These are phyloP conservation scores for Nezara viridula DNA, from an alignment of 2,888 invertebrate genomes.

Conservation along the genomic window DNA sequence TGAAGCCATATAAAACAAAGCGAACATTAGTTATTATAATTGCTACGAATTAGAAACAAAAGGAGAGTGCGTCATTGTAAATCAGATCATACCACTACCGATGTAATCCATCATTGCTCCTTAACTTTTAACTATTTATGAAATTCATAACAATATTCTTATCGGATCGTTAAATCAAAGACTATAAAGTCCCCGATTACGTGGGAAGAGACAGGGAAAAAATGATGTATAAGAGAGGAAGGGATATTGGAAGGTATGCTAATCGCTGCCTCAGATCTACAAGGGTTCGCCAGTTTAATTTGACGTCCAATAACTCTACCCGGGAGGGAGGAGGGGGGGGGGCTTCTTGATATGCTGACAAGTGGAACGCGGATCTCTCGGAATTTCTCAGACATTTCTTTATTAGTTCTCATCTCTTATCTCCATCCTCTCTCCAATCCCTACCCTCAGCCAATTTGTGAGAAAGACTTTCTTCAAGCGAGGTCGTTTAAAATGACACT, in stretches of 20 bases:
- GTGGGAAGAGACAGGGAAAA: conserved; percentile 2
- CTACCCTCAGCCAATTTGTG: conserved; percentile 28
- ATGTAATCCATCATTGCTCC: background rate
- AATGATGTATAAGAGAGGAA: background rate
- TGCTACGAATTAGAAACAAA: too few relatives aligned
- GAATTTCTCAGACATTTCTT: conserved; percentile 47
- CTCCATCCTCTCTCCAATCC: conserved; percentile 6
- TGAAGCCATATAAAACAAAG: too few relatives aligned
- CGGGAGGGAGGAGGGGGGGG: background rate
- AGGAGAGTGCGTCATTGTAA: too few relatives aligned
- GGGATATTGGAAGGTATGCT: conserved; percentile 35
- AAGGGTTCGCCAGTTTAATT: conserved; percentile 46
- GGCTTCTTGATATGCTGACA: conserved; percentile 39
- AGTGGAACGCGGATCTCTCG: conserved; percentile 36
- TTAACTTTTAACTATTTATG: background rate
- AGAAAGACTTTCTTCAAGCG: conserved; percentile 26
- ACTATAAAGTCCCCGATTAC: background rate
- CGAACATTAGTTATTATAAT: too few relatives aligned
- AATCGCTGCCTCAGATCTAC: conserved; percentile 20
- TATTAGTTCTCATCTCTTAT: conserved; percentile 51
- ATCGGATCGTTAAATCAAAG: background rate
- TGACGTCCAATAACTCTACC: conserved; percentile 37
- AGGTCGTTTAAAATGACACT: conserved; percentile 42
- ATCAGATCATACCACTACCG: too few relatives aligned
- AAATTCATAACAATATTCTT: background rate